Evolutionary conservation across 1,140 invertebrate genomes (phyloP).

Genomic region (Drosophila arizonae): DNA sequence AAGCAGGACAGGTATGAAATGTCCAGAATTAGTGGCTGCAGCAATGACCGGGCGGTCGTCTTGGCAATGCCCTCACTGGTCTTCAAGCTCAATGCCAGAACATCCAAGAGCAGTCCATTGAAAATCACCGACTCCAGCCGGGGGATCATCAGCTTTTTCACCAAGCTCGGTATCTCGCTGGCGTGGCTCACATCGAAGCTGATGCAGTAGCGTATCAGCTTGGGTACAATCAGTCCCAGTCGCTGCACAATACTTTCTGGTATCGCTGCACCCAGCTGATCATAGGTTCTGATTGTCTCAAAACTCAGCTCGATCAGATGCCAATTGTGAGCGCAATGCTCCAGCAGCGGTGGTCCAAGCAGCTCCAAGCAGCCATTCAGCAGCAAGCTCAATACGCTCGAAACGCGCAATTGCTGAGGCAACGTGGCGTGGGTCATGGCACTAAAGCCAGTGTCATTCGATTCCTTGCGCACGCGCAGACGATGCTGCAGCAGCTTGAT

Average conservation of each 20-base stretch:
- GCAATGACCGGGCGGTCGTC: neutral
- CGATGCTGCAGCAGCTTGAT: slow-evolving; percentile 44
- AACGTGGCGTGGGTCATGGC: neutral
- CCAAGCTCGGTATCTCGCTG: slow-evolving; percentile 2
- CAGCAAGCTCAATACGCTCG: slow-evolving; percentile 33
- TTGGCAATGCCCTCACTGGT: neutral
- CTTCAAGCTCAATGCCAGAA: slow-evolving; percentile 4
- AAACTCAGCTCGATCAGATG: slow-evolving; percentile 41
- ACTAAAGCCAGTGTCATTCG: slow-evolving; percentile 5
- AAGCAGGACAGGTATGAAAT: slow-evolving; percentile 30
- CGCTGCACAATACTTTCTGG: neutral
- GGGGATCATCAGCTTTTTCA: slow-evolving; percentile 32
- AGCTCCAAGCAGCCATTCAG: slow-evolving; percentile 25
- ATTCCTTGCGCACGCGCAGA: slow-evolving; percentile 25
- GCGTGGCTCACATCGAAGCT: neutral
- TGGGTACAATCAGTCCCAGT: neutral
- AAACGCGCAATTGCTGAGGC: slow-evolving; percentile 36
- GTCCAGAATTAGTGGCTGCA: slow-evolving; percentile 50
- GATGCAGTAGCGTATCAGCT: slow-evolving; percentile 23
- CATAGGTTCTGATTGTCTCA: slow-evolving; percentile 25
- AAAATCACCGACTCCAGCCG: slow-evolving; percentile 51
- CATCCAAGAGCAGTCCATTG: slow-evolving; percentile 45
- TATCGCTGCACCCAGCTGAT: neutral
- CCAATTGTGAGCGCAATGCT: slow-evolving; percentile 36
- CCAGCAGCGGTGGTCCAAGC: slow-evolving; percentile 8